These are phyloP conservation scores for Polypterus bichir DNA, from an alignment of 2,113 vertebrate genomes.

Conservation along the genomic window DNA sequence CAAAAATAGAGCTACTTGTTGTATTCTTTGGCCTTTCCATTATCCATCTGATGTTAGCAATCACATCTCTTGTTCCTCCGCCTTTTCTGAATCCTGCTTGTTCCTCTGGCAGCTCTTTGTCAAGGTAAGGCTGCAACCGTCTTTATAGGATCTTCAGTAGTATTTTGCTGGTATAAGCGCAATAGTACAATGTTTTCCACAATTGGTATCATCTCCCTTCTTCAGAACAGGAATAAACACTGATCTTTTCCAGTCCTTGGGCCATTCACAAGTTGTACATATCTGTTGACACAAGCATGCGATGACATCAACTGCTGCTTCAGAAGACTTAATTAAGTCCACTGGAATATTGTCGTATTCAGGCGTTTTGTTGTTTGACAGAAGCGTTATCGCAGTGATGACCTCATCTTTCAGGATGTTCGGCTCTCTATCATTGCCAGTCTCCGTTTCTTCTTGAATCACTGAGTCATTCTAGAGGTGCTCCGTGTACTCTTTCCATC, in stretches of 20 bases:
- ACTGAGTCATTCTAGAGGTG: conserved; percentile 1
- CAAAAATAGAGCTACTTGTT: conserved; percentile 4
- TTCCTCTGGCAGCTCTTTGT: conserved; percentile 6
- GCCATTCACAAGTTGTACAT: not conserved
- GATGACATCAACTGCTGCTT: not conserved
- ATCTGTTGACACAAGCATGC: too few relatives aligned
- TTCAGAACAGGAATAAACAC: not conserved
- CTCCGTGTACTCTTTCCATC: conserved; percentile 6
- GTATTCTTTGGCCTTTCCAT: conserved; percentile 5
- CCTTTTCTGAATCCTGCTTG: conserved; percentile 10
- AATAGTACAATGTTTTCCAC: not conserved
- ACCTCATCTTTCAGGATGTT: conserved; percentile 1
- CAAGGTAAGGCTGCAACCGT: conserved; percentile 3
- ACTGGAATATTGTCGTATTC: not conserved
- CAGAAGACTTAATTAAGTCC: not conserved
- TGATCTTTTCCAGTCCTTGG: not conserved
- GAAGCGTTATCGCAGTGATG: not conserved
- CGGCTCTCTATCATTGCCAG: not conserved
- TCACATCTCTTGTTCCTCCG: conserved; percentile 9
- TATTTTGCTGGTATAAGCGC: conserved; percentile 10
- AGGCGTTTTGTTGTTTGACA: not conserved
- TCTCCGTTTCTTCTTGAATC: not conserved
- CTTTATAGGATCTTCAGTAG: conserved; percentile 11
- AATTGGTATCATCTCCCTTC: not conserved
- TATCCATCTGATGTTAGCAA: conserved; percentile 9